These are phyloP conservation scores for Ornithoptera alexandrae DNA, from an alignment of 2,888 invertebrate genomes.

Conservation along the genomic window DNA sequence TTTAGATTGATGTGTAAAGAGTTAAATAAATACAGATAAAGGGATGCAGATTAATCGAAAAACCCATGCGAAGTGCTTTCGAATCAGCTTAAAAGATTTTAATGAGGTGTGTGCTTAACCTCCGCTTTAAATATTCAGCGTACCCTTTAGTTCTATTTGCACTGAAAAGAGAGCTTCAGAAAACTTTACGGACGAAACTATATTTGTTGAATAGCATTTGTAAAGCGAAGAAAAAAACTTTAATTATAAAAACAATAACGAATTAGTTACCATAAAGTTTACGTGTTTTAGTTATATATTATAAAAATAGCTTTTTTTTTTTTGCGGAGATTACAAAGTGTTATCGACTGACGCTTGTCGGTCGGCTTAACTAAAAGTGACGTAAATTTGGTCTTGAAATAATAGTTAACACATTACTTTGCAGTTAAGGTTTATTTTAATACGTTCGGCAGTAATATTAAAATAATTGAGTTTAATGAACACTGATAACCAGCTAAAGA, in stretches of 20 bases:
- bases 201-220: neutral
- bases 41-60: slow-evolving; percentile 9
- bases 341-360: neutral
- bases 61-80: slow-evolving; percentile 19
- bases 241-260: neutral
- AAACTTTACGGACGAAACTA: neutral
- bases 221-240: neutral
- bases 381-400: neutral
- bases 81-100: slow-evolving; percentile 27
- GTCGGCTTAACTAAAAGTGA: neutral
- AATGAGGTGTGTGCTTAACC: slow-evolving; percentile 17
- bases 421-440: neutral
- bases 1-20: neutral
- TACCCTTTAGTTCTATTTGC: slow-evolving; percentile 4
- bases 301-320: too few relatives aligned
- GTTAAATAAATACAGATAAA: slow-evolving; percentile 12
- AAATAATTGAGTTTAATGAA: slow-evolving; percentile 16
- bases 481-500: slow-evolving; percentile 9
- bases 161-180: neutral
- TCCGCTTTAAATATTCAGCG: slow-evolving; percentile 13
- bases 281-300: too few relatives aligned
- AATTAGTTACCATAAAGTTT: too few relatives aligned
- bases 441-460: slow-evolving; percentile 7
- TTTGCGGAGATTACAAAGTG: too few relatives aligned
- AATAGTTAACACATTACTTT: neutral